These are phyloP conservation scores for Crotalus helleri DNA, from an alignment of 2,113 vertebrate genomes.

Conservation along the genomic window DNA sequence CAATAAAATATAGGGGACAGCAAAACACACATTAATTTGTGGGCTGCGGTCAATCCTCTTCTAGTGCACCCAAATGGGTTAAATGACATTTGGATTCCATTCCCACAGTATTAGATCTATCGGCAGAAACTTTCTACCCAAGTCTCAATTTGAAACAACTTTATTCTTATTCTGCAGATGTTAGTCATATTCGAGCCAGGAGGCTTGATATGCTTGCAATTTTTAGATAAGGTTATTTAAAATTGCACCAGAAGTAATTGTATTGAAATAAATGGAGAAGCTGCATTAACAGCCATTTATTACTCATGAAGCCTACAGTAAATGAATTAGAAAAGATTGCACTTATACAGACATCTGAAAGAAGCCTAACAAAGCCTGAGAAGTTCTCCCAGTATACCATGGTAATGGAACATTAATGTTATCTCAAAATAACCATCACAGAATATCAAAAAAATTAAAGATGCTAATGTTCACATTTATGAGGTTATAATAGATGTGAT, in stretches of 20 bases:
- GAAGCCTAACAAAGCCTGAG: background rate
- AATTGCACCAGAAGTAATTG: conserved; percentile 49
- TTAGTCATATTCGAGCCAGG: background rate
- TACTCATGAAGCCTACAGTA: conserved; percentile 51
- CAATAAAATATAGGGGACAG: background rate
- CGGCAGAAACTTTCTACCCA: no score
- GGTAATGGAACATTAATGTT: background rate
- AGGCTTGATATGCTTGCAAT: conserved; percentile 10
- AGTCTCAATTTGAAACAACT: background rate
- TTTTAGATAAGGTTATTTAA: conserved; percentile 20
- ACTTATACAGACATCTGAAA: conserved; percentile 1
- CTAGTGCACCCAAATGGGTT: background rate
- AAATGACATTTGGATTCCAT: background rate
- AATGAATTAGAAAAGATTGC: conserved; percentile 46
- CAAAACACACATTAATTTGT: background rate
- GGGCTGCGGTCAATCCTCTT: background rate
- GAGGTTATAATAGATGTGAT: background rate
- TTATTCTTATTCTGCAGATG: background rate
- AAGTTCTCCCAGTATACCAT: background rate
- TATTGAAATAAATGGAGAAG: conserved; percentile 53
- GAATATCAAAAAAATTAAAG: background rate
- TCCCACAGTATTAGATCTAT: background rate
- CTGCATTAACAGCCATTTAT: conserved; percentile 55
- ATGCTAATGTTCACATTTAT: background rate
- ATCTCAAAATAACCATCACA: background rate